Conservation (phyloP, 2,113 vertebrate species). For the Seriola quinqueradiata region DNA sequence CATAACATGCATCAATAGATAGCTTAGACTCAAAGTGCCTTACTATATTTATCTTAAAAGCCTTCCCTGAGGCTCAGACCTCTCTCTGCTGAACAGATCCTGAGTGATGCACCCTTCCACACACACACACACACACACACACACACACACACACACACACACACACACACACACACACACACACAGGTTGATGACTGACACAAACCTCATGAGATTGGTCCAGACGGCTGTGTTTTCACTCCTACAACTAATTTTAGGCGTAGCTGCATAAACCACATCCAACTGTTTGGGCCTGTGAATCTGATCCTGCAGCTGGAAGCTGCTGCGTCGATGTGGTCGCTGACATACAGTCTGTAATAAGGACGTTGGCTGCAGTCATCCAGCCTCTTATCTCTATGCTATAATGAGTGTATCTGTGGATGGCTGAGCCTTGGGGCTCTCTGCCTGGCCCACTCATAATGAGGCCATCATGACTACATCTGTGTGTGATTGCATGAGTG, state of each 20-base stretch:
- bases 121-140: neutral
- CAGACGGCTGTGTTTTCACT: neutral
- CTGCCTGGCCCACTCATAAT: constrained; percentile 50
- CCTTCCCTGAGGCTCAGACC: constrained; percentile 33
- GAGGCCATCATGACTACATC: constrained; percentile 59
- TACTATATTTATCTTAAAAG: constrained; percentile 71
- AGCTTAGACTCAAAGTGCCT: constrained; percentile 22
- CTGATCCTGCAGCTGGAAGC: neutral
- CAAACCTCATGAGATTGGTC: neutral
- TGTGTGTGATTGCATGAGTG: constrained; percentile 29
- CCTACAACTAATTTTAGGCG: neutral
- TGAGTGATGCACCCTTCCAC: constrained; percentile 3
- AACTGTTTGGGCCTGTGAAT: neutral
- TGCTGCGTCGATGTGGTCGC: neutral
- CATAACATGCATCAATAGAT: constrained; percentile 23
- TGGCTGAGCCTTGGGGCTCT: constrained; percentile 30
- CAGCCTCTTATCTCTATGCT: constrained; percentile 20
- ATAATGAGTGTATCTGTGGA: constrained; percentile 50
- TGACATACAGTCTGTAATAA: constrained; percentile 29
- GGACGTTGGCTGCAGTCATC: constrained; percentile 1
- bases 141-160: neutral
- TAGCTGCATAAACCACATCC: neutral
- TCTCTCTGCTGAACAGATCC: neutral
- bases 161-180: neutral
- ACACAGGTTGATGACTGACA: neutral